Evolutionary conservation across 2,113 vertebrate genomes (phyloP), one percentile per base, ranked within the genome.

Genomic region (Larimichthys polyactis): DNA sequence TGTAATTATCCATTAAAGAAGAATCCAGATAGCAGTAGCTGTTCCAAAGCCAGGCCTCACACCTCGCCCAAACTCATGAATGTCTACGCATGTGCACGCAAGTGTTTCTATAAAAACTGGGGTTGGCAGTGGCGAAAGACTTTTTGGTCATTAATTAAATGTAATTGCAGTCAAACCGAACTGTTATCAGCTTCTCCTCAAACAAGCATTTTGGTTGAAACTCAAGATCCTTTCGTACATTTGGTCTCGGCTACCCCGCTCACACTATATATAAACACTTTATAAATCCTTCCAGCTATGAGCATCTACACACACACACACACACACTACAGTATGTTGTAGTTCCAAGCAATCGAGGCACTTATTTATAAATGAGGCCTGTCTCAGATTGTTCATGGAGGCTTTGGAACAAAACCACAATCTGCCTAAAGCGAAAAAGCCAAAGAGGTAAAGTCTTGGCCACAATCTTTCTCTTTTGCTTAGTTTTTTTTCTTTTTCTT

Each of bases 121-220:
- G 60, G 65, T 75, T 90, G 89, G 92, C 89, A 83, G 44, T 51
- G 0, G 77, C 72, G 66, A 78, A 74, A 75, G 55, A 63, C 79
- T 91, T 84, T 82, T 87, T 83, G 82, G 78, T 91, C 91, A 90
- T 93, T 94, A 93, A 94, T 95, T 91, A 91, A 92, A 81, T 29
- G 1, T 87, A 94, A 94, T 92, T 91, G 83, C 90, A 90, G 84
- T 85, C 65, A 83, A 92, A 83, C 87, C 59, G 9, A 88, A 89
- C 90, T 90, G 90, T 95, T 96, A 95, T 94, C 93, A 82, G 85
- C 89, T 87, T 87, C 79, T 87, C 67, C 85, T 89, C 87, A 60
- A 93, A 89, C 83, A 82, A 81, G 82, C 87, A 75, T 68, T 86
- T 88, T 73, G 76, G 89, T 79, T 89, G 89, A 93, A 95, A 92